Percentiles rank a stretch among this genome's conserved stretches.
Conservation (phyloP, 2,888 invertebrate genomes). For the Archaeoteleia sp. region DNA sequence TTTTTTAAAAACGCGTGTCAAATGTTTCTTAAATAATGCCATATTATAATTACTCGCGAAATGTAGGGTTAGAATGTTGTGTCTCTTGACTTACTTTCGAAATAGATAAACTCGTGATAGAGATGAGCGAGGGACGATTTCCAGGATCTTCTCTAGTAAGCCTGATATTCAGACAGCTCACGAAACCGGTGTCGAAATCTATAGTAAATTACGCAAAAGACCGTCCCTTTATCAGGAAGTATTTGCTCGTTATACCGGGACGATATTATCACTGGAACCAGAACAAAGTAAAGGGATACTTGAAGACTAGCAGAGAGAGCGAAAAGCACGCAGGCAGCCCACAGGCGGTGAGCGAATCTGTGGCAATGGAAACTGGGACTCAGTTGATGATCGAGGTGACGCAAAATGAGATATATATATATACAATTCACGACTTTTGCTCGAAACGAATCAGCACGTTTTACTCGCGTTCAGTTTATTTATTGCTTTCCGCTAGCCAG, state of each 20-base stretch:
- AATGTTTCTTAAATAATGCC: no score
- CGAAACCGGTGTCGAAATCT: slow-evolving; percentile 52
- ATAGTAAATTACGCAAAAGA: slow-evolving; percentile 53
- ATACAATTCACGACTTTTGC: no score
- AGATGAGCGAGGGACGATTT: slow-evolving; percentile 35
- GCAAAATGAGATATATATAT: neutral
- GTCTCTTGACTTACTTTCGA: no score
- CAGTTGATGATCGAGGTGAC: slow-evolving; percentile 55
- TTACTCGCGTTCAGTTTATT: no score
- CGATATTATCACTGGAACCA: slow-evolving; percentile 49
- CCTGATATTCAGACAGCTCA: slow-evolving; percentile 49
- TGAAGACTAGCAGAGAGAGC: neutral
- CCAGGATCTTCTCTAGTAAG: slow-evolving; percentile 40
- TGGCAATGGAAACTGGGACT: slow-evolving; percentile 52
- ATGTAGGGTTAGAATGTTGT: no score
- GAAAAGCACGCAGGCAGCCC: neutral
- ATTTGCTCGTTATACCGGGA: slow-evolving; percentile 53
- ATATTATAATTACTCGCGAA: no score
- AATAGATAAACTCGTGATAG: no score
- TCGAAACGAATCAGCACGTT: no score
- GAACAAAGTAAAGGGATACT: slow-evolving; percentile 6
- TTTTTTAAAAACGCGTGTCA: no score
- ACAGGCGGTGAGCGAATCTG: slow-evolving; percentile 41
- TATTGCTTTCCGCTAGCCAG: no score
- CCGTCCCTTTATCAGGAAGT: slow-evolving; percentile 48